Conservation (phyloP, 37 sponge, comb jelly and placozoan species). For the Halichondria panicea region DNA sequence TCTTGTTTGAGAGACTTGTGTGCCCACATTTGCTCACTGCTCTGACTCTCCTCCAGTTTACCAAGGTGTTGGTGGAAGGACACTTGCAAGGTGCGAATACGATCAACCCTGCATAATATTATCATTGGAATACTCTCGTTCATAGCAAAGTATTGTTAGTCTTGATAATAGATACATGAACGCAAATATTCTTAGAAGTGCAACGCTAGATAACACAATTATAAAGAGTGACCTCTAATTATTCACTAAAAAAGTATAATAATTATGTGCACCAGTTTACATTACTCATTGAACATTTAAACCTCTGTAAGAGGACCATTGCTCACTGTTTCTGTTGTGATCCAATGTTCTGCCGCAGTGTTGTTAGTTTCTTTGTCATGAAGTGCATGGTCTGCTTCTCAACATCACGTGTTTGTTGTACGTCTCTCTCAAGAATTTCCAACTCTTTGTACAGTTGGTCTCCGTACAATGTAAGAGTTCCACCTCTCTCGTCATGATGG, state of each 20-base stretch:
- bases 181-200: too few species aligned
- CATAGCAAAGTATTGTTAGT: too few species aligned
- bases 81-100: conserved; percentile 5
- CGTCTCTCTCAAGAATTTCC: conserved; percentile 17
- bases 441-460: conserved; percentile 6
- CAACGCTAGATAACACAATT: too few species aligned
- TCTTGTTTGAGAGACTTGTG: conserved; percentile 27
- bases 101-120: background rate
- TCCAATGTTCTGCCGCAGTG: background rate
- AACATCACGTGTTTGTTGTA: background rate
- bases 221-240: too few species aligned
- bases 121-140: background rate
- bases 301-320: background rate
- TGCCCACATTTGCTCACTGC: background rate
- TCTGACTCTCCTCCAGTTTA: conserved; percentile 10
- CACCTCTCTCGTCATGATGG: conserved; percentile 11
- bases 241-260: too few species aligned
- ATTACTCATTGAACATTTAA: background rate
- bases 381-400: background rate
- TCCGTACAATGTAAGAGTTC: background rate
- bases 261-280: background rate
- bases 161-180: too few species aligned
- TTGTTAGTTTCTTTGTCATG: background rate
- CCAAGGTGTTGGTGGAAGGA: conserved; percentile 11
- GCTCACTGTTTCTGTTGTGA: conserved; percentile 18